Conservation (phyloP, 2,888 invertebrate genomes). For the Phengaris arion region DNA sequence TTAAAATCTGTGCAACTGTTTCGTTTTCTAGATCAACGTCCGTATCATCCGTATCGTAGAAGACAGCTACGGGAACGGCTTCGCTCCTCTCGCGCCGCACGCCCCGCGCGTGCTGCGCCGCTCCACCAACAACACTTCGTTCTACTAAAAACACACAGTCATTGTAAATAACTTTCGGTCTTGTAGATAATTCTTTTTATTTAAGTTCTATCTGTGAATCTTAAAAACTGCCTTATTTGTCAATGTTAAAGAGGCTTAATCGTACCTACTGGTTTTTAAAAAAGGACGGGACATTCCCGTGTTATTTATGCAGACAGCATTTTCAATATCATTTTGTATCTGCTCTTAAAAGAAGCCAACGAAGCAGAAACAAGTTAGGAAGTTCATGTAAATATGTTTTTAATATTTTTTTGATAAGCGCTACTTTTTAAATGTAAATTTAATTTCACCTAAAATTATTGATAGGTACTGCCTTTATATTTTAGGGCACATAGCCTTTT, state of each 20-base stretch:
- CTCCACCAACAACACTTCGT: conserved; percentile 52
- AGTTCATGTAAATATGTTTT: not conserved
- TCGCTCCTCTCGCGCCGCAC: conserved; percentile 54
- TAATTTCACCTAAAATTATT: not conserved
- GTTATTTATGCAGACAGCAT: too few species aligned
- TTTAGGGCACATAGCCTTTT: not conserved
- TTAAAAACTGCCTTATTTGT: not conserved
- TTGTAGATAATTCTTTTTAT: not conserved
- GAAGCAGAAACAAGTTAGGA: not conserved
- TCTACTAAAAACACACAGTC: conserved; percentile 29
- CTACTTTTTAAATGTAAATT: not conserved
- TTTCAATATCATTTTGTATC: too few species aligned
- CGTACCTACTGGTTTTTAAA: not conserved
- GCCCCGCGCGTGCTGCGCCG: conserved; percentile 61
- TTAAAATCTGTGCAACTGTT: not conserved
- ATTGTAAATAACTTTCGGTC: not conserved
- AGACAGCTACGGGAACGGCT: conserved; percentile 68
- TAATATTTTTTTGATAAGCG: not conserved
- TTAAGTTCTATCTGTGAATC: not conserved
- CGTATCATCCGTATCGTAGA: conserved; percentile 82
- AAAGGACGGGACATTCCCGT: not conserved
- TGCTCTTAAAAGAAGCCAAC: not conserved
- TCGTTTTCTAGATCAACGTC: conserved; percentile 79
- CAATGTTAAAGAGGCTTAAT: not conserved
- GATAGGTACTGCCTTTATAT: not conserved